phyloP scores from a whole-genome alignment of 1,140 invertebrate genomes.

The Hypothenemus hampei region DNA sequence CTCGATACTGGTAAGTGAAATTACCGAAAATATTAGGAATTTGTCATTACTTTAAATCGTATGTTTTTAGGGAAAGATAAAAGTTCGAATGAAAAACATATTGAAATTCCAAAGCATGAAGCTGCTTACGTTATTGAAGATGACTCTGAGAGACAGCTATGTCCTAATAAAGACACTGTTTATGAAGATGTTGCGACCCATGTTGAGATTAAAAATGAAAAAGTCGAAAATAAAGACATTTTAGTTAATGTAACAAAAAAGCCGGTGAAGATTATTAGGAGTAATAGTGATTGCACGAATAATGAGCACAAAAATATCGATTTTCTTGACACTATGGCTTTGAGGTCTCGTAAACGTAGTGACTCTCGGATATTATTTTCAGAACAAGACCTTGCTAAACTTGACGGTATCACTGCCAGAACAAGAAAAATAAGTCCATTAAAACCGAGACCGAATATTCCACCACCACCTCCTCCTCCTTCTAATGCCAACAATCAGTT shows the following conservation, averaged over 20 bases:
- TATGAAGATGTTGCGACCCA: slow-evolving; percentile 25
- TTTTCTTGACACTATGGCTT: slow-evolving; percentile 73
- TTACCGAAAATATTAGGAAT: neutral
- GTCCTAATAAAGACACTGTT: slow-evolving; percentile 2
- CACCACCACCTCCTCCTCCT: slow-evolving; percentile 40
- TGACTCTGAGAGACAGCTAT: neutral
- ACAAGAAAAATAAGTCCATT: slow-evolving; percentile 37
- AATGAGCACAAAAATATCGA: slow-evolving; percentile 42
- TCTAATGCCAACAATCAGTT: neutral
- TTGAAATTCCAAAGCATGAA: neutral
- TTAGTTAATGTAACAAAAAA: neutral
- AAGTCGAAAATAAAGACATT: slow-evolving; percentile 1
- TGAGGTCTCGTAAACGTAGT: slow-evolving; percentile 59
- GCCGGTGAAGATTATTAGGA: slow-evolving; percentile 44
- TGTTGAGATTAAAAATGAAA: too few relatives aligned
- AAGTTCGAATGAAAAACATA: slow-evolving; percentile 16
- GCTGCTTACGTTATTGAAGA: neutral
- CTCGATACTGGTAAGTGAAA: slow-evolving; percentile 33
- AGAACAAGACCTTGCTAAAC: slow-evolving; percentile 45
- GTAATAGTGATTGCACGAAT: slow-evolving; percentile 49
- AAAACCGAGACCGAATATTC: slow-evolving; percentile 39
- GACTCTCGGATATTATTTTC: slow-evolving; percentile 48
- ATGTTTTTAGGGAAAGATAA: slow-evolving; percentile 10
- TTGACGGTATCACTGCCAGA: slow-evolving; percentile 47
- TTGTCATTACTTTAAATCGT: neutral